phyloP scores from a whole-genome alignment of 2,797 vertebrate species.

The Caiman crocodilus region DNA sequence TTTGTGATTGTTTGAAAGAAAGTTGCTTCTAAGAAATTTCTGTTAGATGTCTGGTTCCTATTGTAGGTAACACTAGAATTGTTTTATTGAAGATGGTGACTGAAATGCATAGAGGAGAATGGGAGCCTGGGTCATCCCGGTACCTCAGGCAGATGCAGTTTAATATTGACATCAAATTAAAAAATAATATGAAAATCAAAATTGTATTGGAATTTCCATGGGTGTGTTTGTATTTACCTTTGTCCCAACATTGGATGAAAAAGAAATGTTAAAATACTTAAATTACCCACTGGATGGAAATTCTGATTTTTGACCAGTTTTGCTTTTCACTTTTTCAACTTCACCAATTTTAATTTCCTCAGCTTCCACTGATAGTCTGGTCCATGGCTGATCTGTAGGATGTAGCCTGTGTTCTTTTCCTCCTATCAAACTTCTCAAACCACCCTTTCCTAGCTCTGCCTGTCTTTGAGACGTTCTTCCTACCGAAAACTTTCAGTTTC shows the following conservation, averaged over 20 bases:
- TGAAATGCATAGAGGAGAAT: not conserved
- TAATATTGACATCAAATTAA: not conserved
- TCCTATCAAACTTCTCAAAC: not conserved
- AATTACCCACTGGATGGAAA: not conserved
- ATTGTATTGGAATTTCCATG: too few relatives aligned
- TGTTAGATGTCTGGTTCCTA: not conserved
- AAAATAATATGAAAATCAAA: too few relatives aligned
- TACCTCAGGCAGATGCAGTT: not conserved
- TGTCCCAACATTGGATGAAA: not conserved
- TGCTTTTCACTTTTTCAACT: not conserved
- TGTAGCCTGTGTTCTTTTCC: not conserved
- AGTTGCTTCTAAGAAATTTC: not conserved
- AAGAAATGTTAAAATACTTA: not conserved
- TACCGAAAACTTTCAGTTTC: not conserved
- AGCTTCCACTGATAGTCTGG: not conserved
- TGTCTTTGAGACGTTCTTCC: not conserved
- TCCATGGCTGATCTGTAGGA: not conserved
- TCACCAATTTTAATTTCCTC: not conserved
- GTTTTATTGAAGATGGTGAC: not conserved
- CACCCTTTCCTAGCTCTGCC: not conserved
- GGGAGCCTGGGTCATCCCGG: not conserved
- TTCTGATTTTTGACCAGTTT: not conserved
- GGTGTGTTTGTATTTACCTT: too few relatives aligned
- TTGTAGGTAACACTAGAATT: not conserved
- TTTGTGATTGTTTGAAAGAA: not conserved